Percentiles rank a stretch among this genome's conserved stretches.
Conservation (phyloP, 1,140 invertebrate genomes). For the Heliconius nattereri region DNA sequence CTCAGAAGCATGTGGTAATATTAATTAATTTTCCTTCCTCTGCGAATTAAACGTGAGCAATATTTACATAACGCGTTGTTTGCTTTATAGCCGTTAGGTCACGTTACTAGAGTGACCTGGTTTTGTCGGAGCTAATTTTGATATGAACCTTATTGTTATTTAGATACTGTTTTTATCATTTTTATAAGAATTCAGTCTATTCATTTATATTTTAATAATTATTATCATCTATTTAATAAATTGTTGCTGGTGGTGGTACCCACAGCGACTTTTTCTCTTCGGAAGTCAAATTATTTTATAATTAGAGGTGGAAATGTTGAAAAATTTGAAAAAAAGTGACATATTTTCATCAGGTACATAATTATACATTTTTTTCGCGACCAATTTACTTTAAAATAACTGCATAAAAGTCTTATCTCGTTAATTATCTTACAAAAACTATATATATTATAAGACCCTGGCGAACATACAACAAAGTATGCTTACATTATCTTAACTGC, state of each 20-base stretch:
- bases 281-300: too few species aligned
- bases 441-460: background rate
- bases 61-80: constrained; percentile 4
- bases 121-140: constrained; percentile 8
- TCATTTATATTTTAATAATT: too few species aligned
- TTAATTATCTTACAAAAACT: background rate
- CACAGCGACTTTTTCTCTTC: too few species aligned
- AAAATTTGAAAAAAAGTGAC: too few species aligned
- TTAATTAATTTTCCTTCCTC: constrained; percentile 7
- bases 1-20: background rate
- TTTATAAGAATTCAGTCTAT: background rate
- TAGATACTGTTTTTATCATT: background rate
- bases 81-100: constrained; percentile 2
- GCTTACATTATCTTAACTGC: background rate
- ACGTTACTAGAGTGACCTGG: constrained; percentile 1
- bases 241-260: too few species aligned
- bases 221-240: too few species aligned
- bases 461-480: background rate
- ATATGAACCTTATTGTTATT: background rate
- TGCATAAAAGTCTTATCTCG: too few species aligned
- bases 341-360: too few species aligned
- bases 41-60: background rate
- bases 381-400: too few species aligned
- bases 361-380: too few species aligned
- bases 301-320: too few species aligned